Evolutionary conservation across 2,888 invertebrate genomes (phyloP), one percentile per base, ranked within the genome.

Genomic region (Serripes groenlandicus): DNA sequence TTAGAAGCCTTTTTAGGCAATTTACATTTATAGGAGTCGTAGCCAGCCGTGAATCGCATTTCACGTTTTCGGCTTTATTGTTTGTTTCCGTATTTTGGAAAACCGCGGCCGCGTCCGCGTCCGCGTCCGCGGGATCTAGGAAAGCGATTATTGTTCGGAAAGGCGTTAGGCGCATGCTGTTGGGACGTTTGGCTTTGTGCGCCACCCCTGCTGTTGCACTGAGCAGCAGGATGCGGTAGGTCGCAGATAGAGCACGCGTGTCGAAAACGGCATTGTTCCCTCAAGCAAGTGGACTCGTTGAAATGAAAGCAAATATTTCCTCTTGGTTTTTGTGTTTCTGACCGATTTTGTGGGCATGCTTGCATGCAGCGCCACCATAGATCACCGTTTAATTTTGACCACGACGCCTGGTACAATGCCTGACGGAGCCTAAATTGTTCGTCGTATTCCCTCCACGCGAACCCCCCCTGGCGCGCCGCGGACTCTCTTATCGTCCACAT

Each of bases 351-450:
- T 5, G 49, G 9, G 35, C 26, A 37, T 7, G 42, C 28, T 18
- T 60, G 73, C 37, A 75, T 32, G n/a, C 75, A 75, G 9, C 75
- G 30, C 66, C 49, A 66, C 66, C 75, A 80, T 11, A 80, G 69
- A 58, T 80, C 75, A n/a, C 26, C 28, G 42, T 75, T 80, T 26
- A 80, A 60, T 49, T 18, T 18, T 18, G 52, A 56, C 80, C 75
- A 80, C 1, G 62, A 32, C n/a, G 34, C 21, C 15, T 58, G 64
- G 2, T 52, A 18, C 1, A 49, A 52, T 4, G 79, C 69, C 54
- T 79, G 75, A 4, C 74, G 58, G 4, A 79, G 28, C 7, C 80
- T n/a, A 34, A 75, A 75, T 37, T 75, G 75, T 42, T 71, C 64
- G 34, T 80, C 80, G 58, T 80, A 80, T 0, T 3, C 30, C 4